Conservation (phyloP, 1,140 invertebrate genomes). For the Aethina tumida region DNA sequence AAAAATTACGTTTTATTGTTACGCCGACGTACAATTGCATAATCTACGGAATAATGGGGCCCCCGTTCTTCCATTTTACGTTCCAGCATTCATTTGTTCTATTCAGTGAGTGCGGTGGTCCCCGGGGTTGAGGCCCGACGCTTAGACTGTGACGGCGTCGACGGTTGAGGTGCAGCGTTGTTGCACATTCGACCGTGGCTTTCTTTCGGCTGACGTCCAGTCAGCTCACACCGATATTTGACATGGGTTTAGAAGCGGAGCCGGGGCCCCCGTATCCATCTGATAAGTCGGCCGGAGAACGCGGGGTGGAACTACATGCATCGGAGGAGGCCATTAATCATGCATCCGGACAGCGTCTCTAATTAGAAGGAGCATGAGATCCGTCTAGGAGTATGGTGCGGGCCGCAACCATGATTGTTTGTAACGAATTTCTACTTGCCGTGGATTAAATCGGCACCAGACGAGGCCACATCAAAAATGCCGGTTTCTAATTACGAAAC, state of each 20-base stretch:
- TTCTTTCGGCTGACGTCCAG: constrained; percentile 23
- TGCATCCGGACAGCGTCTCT: constrained; percentile 18
- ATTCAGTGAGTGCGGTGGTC: constrained; percentile 17
- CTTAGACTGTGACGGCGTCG: constrained; percentile 17
- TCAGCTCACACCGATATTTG: constrained; percentile 23
- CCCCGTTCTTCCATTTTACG: constrained; percentile 25
- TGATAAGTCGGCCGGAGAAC: constrained; percentile 22
- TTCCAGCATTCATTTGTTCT: constrained; percentile 25
- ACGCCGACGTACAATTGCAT: constrained; percentile 29
- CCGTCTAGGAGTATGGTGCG: too few relatives aligned
- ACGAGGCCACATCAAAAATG: too few relatives aligned
- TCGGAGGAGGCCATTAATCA: constrained; percentile 18
- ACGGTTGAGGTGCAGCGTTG: constrained; percentile 5
- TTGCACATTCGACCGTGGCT: constrained; percentile 13
- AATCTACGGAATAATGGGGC: constrained; percentile 27
- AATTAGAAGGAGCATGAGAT: constrained; percentile 18
- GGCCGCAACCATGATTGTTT: too few relatives aligned
- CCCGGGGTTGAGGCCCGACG: constrained; percentile 12
- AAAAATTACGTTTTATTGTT: constrained; percentile 26
- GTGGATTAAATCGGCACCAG: too few relatives aligned
- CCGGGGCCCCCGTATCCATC: constrained; percentile 10
- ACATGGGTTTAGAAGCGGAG: constrained; percentile 23
- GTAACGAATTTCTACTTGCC: too few relatives aligned
- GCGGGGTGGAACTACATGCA: constrained; percentile 11
- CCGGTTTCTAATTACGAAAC: too few relatives aligned